These are phyloP conservation scores for Pseudomyrmex sp. DNA, from an alignment of 1,140 invertebrate genomes.

Conservation along the genomic window DNA sequence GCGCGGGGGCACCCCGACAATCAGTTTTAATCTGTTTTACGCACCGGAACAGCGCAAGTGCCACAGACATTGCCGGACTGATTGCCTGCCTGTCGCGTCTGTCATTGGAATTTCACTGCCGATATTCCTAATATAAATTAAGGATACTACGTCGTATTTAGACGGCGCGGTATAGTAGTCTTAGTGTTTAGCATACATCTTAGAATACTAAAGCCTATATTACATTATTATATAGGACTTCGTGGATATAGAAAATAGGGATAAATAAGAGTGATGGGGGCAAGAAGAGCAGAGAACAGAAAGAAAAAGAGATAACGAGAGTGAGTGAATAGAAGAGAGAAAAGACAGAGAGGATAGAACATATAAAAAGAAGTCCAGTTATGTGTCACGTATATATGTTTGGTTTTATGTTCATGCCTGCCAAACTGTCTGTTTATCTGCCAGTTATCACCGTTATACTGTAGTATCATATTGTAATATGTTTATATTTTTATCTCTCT, in stretches of 20 bases:
- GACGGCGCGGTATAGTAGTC: conserved; percentile 72
- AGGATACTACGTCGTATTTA: conserved; percentile 73
- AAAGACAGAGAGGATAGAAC: conserved; percentile 32
- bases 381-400: conserved; percentile 76
- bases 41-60: conserved; percentile 78
- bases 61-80: conserved; percentile 78
- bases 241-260: conserved; percentile 68
- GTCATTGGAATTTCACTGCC: conserved; percentile 86
- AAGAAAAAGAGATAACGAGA: conserved; percentile 48
- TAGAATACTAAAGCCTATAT: conserved; percentile 78
- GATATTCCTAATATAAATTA: conserved; percentile 85
- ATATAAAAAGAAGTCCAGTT: conserved; percentile 66
- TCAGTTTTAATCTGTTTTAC: conserved; percentile 75
- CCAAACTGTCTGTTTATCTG: conserved; percentile 83
- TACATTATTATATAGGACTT: conserved; percentile 76
- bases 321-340: conserved; percentile 28
- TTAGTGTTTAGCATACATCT: conserved; percentile 78
- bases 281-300: conserved; percentile 43
- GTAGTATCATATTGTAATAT: conserved; percentile 66
- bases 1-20: conserved; percentile 80
- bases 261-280: conserved; percentile 70
- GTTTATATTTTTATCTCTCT: conserved; percentile 67
- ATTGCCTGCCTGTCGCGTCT: conserved; percentile 81
- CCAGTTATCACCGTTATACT: conserved; percentile 80
- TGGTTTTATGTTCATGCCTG: conserved; percentile 83